phyloP scores from a whole-genome alignment of 2,888 invertebrate genomes.

The Drosophila subsilvestris region DNA sequence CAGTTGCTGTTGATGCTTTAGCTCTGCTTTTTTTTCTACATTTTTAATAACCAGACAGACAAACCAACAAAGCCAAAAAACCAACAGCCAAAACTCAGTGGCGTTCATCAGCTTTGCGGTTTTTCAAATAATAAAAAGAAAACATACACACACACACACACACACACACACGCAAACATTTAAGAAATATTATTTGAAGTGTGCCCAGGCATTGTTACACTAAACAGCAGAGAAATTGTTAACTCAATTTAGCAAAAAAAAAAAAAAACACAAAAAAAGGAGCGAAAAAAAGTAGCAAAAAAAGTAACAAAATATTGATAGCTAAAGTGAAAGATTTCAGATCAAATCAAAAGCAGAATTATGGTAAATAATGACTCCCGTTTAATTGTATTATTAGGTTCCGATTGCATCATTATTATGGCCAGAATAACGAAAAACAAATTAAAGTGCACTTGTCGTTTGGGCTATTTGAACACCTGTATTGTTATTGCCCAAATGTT shows the following conservation, averaged over 20 bases:
- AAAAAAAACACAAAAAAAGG: not conserved
- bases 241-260: slow-evolving; percentile 1
- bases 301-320: not conserved
- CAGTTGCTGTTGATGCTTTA: slow-evolving; percentile 41
- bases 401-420: not conserved
- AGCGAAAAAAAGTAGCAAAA: no score
- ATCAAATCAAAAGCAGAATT: not conserved
- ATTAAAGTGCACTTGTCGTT: no score
- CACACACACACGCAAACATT: slow-evolving; percentile 14
- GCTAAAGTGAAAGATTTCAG: no score
- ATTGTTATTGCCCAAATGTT: no score
- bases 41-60: slow-evolving; percentile 76
- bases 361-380: no score
- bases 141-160: slow-evolving; percentile 4
- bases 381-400: not conserved
- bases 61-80: slow-evolving; percentile 47
- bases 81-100: slow-evolving; percentile 54
- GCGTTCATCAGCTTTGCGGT: slow-evolving; percentile 63
- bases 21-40: slow-evolving; percentile 32
- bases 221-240: slow-evolving; percentile 12
- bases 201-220: slow-evolving; percentile 48
- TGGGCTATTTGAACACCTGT: no score
- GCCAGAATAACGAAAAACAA: not conserved
- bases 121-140: slow-evolving; percentile 64
- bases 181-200: slow-evolving; percentile 38